Base-by-base conservation (phyloP, 2,113 vertebrate genomes). In the Lophius piscatorius region DNA sequence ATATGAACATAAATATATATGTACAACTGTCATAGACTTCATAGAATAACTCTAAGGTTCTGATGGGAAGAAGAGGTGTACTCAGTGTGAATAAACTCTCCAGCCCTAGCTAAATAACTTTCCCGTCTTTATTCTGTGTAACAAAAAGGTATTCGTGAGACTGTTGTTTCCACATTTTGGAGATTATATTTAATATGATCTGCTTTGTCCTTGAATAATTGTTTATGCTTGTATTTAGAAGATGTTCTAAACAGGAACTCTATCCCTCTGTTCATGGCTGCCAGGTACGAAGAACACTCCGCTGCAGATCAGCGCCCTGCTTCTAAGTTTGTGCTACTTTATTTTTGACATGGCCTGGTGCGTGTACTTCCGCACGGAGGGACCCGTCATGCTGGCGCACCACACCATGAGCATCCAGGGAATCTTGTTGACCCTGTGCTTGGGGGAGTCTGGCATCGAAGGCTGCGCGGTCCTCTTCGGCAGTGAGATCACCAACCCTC, bases 261-360 rank as follows among this genome's bases (percentile, higher is more conserved):
- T 60, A 2, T 76, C 12, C 55, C 26, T 70, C 9, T 80, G 39
- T 63, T 10, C 51, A 7, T 74, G 61, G 2, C 14, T 2, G 10
- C 28, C 85, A 98, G 96, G 96, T 2, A 93, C 93, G 0, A 93
- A 94, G 60, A 98, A 98, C 88, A 97, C 94, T 1, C 85, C 92
- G 51, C 92, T 98, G 2, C 97, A 98, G 85, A 93, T 94, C 17
- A 90, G 89, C 0, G 92, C 90, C 42, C 85, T 98, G 78, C 91
- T 95, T 74, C 74, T 98, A 39, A 98, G 95, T 76, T 86, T 98
- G 85, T 93, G 96, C 79, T 98, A 98, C 88, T 98, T 98, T 73
- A 85, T 96, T 58, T 98, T 98, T 1, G 96, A 98, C 83, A 92
- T 98, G 84, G 93, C 89, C 9, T 98, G 96, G 96, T 98, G 96